Evolutionary conservation across 1,140 invertebrate species (phyloP), one percentile per base, ranked within the genome.

Genomic region (Pogonomyrmex barbatus): DNA sequence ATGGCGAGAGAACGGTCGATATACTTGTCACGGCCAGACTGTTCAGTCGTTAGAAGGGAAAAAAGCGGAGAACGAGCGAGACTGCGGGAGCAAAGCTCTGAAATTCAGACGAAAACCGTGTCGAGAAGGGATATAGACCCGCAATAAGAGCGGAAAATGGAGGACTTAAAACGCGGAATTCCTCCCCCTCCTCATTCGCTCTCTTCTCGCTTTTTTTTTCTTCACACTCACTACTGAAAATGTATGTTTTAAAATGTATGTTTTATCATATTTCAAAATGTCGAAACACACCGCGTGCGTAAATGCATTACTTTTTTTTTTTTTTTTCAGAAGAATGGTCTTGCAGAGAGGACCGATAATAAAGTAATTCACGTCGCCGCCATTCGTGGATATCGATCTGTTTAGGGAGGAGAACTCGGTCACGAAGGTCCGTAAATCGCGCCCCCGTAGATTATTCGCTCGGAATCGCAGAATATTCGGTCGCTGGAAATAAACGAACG

Each of bases 391-490:
- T 75, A 83, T 83, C 79, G 79, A 83, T 83, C 79, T 83, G 68
- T 83, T 83, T 83, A 83, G 68, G 52, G 30, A 75, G 68, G 54
- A 83, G 68, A 83, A 83, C 68, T 83, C 79, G 79, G 79, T 83
- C 79, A 83, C 79, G 54, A 83, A 75, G 56, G 52, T 71, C 30
- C 73, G 85, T 83, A 88, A 81, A 67, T 79, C 82, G 73, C 87
- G 75, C 33, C 24, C 47, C 54, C 75, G 54, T 89, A 86, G 83
- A 88, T 89, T 89, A 89, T 89, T 85, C 87, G 87, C 71, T 88
- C 87, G 79, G 56, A 88, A 84, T 88, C 87, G 87, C 87, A 73
- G 87, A 85, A 89, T 89, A 89, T 89, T 89, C 76, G 70, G 50
- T 86, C 36, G 88, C 68, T 76, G 52, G 76, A 86, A 73, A 70